Evolutionary conservation across 2,888 invertebrate genomes (phyloP).

Genomic region (Taphrorychus bicolor): DNA sequence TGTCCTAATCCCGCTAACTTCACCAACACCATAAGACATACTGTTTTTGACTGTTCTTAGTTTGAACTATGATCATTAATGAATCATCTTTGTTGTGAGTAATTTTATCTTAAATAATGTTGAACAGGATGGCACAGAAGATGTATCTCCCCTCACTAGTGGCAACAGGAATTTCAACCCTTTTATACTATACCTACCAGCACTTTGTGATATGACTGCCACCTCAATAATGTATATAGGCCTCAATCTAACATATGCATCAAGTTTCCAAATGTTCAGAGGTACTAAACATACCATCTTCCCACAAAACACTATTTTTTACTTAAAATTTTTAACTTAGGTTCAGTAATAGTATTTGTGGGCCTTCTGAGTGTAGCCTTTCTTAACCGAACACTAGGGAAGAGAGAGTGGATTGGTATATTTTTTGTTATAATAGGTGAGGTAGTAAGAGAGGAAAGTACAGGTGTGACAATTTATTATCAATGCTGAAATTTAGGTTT

Average conservation of each 20-base stretch:
- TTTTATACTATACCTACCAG: slow-evolving; percentile 82
- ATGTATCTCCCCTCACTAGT: slow-evolving; percentile 68
- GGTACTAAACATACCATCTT: slow-evolving; percentile 60
- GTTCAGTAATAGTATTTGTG: slow-evolving; percentile 88
- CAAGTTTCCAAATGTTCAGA: slow-evolving; percentile 96
- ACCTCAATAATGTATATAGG: slow-evolving; percentile 93
- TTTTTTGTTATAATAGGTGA: slow-evolving; percentile 71
- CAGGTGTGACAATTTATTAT: not conserved
- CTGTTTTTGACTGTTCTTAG: too few species aligned
- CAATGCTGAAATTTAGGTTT: slow-evolving; percentile 59
- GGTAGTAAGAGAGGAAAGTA: not conserved
- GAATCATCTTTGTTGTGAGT: too few species aligned
- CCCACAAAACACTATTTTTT: not conserved
- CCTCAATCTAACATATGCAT: slow-evolving; percentile 88
- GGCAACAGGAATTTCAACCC: slow-evolving; percentile 82
- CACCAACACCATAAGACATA: too few species aligned
- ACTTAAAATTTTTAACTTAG: slow-evolving; percentile 57
- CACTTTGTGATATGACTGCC: slow-evolving; percentile 87
- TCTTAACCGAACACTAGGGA: slow-evolving; percentile 69
- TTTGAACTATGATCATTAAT: too few species aligned
- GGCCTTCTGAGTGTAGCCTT: slow-evolving; percentile 86
- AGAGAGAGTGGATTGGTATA: slow-evolving; percentile 81
- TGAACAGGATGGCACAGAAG: slow-evolving; percentile 58
- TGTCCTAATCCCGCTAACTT: too few species aligned
- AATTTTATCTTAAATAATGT: not conserved